phyloP scores from a whole-genome alignment of 2,888 invertebrate species.

The Brachypalpus laphriformis region DNA sequence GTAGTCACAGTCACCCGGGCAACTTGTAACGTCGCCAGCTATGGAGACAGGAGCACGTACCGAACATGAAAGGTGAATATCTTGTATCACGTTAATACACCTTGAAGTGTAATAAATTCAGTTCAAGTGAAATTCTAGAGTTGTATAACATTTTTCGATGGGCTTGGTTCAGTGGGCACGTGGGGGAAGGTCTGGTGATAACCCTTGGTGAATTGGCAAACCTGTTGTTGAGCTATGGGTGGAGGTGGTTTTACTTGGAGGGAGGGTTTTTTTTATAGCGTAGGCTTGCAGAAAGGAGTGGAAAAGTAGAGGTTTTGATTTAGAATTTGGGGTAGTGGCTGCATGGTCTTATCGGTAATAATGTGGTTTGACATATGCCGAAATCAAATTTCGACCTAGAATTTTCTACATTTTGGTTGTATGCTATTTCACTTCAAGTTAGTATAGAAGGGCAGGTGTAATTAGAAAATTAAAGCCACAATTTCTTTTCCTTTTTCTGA shows the following conservation, averaged over 20 bases:
- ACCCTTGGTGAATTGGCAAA: constrained; percentile 8
- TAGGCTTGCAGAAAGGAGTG: no score
- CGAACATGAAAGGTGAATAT: constrained; percentile 70
- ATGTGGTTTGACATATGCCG: no score
- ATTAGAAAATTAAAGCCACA: no score
- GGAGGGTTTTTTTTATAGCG: no score
- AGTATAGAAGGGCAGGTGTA: no score
- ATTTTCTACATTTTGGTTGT: no score
- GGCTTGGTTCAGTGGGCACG: background rate
- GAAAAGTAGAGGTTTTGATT: no score
- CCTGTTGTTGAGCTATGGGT: constrained; percentile 20
- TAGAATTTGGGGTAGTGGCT: no score
- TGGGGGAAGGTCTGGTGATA: constrained; percentile 31
- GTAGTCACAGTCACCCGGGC: background rate
- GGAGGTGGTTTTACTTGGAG: background rate
- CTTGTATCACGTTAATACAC: constrained; percentile 71
- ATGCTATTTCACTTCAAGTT: no score
- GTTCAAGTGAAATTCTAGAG: constrained; percentile 65
- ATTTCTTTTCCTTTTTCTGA: no score
- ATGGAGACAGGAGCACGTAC: constrained; percentile 61
- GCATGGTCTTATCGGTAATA: no score
- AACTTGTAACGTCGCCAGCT: background rate
- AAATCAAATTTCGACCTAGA: no score
- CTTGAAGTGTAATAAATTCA: constrained; percentile 73
- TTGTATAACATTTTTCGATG: constrained; percentile 37